Evolutionary conservation across 2,888 invertebrate genomes (phyloP).

Genomic region (Fragum fragum): DNA sequence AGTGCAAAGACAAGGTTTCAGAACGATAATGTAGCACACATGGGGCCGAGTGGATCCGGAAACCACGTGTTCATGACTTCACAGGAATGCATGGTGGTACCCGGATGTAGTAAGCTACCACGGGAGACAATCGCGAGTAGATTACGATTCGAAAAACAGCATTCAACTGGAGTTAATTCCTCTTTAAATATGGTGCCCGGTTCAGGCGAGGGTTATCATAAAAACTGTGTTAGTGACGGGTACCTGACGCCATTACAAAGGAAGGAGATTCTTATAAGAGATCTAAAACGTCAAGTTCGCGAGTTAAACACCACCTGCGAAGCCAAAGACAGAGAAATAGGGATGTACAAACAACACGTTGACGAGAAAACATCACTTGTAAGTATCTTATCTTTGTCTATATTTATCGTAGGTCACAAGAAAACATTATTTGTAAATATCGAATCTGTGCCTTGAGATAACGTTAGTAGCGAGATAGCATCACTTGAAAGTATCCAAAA

Average conservation of each 20-base stretch:
- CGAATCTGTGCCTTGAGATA: too few species aligned
- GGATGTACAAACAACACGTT: constrained; percentile 66
- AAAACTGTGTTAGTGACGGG: constrained; percentile 62
- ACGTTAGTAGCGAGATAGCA: too few species aligned
- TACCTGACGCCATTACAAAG: constrained; percentile 80
- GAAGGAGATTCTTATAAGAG: constrained; percentile 74
- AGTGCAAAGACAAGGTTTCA: constrained; percentile 37
- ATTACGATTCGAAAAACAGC: constrained; percentile 74
- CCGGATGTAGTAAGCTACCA: constrained; percentile 63
- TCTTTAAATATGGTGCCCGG: background rate
- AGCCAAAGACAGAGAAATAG: constrained; percentile 72
- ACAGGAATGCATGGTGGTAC: constrained; percentile 67
- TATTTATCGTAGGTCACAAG: too few species aligned
- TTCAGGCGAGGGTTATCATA: constrained; percentile 34
- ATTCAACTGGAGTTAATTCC: constrained; percentile 27
- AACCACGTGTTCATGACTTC: constrained; percentile 68
- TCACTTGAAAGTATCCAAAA: too few species aligned
- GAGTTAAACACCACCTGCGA: constrained; percentile 69
- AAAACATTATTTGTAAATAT: too few species aligned
- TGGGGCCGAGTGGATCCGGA: constrained; percentile 35
- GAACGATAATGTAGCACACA: constrained; percentile 19
- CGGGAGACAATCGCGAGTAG: constrained; percentile 75
- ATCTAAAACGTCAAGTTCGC: constrained; percentile 71
- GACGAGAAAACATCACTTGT: constrained; percentile 69
- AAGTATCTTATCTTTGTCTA: too few species aligned